These are phyloP conservation scores for Drosophila pseudoananassae DNA, from an alignment of 1,140 invertebrate genomes.

Conservation along the genomic window DNA sequence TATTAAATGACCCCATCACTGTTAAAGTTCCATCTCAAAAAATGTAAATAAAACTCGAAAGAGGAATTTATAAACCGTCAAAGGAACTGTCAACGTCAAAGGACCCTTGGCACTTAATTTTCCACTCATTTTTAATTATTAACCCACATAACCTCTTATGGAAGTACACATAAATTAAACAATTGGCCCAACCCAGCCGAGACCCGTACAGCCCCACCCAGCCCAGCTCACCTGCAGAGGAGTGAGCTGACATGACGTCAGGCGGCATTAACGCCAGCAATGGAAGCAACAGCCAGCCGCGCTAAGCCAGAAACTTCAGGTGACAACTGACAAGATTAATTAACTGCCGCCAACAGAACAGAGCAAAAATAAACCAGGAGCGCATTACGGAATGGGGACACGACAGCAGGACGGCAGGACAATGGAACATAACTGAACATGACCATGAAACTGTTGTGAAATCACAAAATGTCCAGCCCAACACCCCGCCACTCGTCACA, in stretches of 20 bases:
- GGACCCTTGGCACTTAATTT: constrained; percentile 26
- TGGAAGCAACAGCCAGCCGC: constrained; percentile 35
- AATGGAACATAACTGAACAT: constrained; percentile 44
- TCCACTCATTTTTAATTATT: constrained; percentile 37
- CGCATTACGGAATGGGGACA: constrained; percentile 16
- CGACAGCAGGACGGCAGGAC: constrained; percentile 4
- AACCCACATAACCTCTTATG: constrained; percentile 20
- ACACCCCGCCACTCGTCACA: constrained; percentile 14
- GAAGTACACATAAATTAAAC: constrained; percentile 36
- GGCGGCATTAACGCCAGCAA: constrained; percentile 43
- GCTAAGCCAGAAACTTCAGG: constrained; percentile 57
- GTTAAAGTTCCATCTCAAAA: too few relatives aligned
- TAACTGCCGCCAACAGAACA: constrained; percentile 52
- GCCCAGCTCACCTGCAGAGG: constrained; percentile 17
- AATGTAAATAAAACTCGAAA: too few relatives aligned
- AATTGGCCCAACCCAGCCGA: constrained; percentile 22
- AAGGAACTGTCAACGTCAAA: background rate
- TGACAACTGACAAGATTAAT: constrained; percentile 76
- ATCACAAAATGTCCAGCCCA: constrained; percentile 43
- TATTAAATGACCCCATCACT: too few relatives aligned
- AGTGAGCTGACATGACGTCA: constrained; percentile 67
- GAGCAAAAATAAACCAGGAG: constrained; percentile 12
- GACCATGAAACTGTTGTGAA: constrained; percentile 45
- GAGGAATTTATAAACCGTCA: too few relatives aligned
- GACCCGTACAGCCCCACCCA: constrained; percentile 2